Percentiles rank a stretch among this genome's conserved stretches.
Conservation (phyloP, 2,888 invertebrate genomes). For the Fragum sueziense region DNA sequence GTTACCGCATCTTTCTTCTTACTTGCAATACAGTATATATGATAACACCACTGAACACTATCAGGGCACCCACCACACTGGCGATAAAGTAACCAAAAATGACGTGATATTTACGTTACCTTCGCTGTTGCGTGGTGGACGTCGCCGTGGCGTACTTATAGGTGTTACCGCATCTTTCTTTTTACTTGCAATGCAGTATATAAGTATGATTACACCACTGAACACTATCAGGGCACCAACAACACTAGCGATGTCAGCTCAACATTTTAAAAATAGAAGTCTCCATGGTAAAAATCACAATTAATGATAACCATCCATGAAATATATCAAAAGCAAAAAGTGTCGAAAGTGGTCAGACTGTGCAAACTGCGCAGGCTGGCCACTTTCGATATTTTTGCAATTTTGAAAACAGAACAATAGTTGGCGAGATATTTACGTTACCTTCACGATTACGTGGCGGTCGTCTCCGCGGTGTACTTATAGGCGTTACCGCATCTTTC, state of each 20-base stretch:
- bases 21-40: conserved; percentile 40
- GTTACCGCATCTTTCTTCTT: conserved; percentile 46
- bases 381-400: background rate
- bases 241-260: too few species aligned
- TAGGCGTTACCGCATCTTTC: conserved; percentile 42
- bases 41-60: conserved; percentile 34
- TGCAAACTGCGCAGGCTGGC: background rate
- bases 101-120: too few species aligned
- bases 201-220: conserved; percentile 29
- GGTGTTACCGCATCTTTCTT: conserved; percentile 44
- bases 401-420: background rate
- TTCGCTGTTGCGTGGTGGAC: background rate
- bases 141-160: conserved; percentile 31
- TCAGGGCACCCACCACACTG: conserved; percentile 44
- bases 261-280: too few species aligned
- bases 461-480: conserved; percentile 31
- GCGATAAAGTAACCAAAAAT: too few species aligned
- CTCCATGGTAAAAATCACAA: too few species aligned
- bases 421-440: too few species aligned
- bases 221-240: conserved; percentile 48
- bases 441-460: background rate
- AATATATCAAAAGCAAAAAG: too few species aligned
- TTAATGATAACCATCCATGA: too few species aligned
- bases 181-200: conserved; percentile 42
- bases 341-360: background rate